Base-by-base conservation (phyloP, 2,888 invertebrate genomes). In the Pantelozetes paolii region DNA sequence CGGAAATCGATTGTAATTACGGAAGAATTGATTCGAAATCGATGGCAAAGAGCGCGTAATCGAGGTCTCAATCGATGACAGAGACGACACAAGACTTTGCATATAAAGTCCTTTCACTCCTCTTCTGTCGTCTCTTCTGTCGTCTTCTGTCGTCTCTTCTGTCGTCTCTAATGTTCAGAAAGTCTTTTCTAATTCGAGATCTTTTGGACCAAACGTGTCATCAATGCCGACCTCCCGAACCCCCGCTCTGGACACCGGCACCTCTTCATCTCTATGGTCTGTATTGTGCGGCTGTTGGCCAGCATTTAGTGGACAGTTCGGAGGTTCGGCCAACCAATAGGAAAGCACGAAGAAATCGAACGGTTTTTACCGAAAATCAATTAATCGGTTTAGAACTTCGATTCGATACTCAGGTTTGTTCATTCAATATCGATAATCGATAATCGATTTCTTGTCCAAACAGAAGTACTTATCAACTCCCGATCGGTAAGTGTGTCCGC, bases 391-490 rank as follows among this genome's bases (percentile, higher is more conserved):
- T 83, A 36, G 83, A 83, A 78, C 79, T 82, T 75, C 78, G 82
- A 59, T 84, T 84, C 75, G 83, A 83, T 64, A 79, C 79, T 26
- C 45, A 45, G 45, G n/a, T 36, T 9, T 36, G 36, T 8, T 8
- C 36, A 8, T 5, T 8, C 5, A 36, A 36, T n/a, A n/a, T n/a
- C n/a, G n/a, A n/a, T n/a, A n/a, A n/a, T n/a, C n/a, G n/a, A n/a
- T n/a, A n/a, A n/a, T 45, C 45, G 3, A 2, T n/a, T 45, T 45
- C 45, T 45, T 36, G 6, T 36, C 5, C 9, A 36, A 8, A 48
- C 83, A 84, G 78, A 84, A 84, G 77, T 84, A 84, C 77, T 78
- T 84, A 71, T 83, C 83, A 1, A 84, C 84, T 0, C 83, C 83
- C 0, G 83, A 84, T 72, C 76, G 84, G 73, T 36, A 5, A 36